Evolutionary conservation across 2,113 vertebrate genomes (phyloP).

Genomic region (Nipponia nippon): DNA sequence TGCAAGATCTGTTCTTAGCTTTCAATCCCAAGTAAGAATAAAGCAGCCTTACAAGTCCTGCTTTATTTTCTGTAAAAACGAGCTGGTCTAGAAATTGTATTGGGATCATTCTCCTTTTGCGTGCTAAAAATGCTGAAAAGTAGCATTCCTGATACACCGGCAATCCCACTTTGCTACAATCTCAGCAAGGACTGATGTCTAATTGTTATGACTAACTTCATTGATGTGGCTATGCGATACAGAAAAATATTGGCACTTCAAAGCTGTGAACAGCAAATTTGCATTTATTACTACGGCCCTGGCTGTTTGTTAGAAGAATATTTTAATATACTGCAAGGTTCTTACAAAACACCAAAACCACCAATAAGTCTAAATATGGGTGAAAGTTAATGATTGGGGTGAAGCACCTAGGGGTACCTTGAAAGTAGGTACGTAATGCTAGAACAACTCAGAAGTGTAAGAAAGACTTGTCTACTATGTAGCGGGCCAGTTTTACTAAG

Average conservation of each 20-base stretch:
- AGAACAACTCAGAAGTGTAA: background rate
- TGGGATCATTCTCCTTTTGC: background rate
- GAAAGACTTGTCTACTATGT: background rate
- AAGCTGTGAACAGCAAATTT: background rate
- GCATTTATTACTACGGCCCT: background rate
- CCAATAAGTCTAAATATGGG: background rate
- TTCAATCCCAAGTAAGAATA: background rate
- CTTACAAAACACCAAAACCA: background rate
- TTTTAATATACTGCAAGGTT: background rate
- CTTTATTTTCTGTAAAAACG: background rate
- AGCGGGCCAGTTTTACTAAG: background rate
- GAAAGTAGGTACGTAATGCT: background rate
- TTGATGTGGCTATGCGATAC: background rate
- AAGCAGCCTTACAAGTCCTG: background rate
- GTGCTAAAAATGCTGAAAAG: background rate
- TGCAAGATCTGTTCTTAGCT: background rate
- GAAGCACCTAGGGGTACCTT: background rate
- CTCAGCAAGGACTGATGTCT: background rate
- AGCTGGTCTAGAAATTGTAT: background rate
- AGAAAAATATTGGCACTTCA: background rate
- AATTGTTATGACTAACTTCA: background rate
- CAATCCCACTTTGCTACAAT: background rate
- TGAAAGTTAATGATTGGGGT: background rate
- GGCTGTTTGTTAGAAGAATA: background rate
- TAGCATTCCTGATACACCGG: background rate